phyloP scores from a whole-genome alignment of 2,113 vertebrate species.

The Lepus timidus region DNA sequence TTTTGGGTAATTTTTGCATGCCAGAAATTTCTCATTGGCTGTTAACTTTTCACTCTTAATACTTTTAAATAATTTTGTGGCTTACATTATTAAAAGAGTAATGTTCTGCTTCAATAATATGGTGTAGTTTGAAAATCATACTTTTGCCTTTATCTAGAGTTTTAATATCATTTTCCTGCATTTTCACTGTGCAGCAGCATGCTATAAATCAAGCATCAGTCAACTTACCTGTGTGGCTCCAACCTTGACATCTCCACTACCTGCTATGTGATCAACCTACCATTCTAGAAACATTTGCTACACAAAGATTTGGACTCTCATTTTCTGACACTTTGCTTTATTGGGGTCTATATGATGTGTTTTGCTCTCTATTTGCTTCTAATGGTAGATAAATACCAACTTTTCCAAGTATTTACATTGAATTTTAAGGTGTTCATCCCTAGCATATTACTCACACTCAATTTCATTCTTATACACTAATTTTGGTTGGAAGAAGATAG shows the following conservation, averaged over 20 bases:
- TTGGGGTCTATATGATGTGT: not conserved
- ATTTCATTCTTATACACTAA: constrained; percentile 48
- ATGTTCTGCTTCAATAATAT: not conserved
- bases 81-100: no score
- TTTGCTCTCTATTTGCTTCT: constrained; percentile 23
- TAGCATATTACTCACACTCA: not conserved
- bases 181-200: constrained; percentile 6
- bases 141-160: not conserved
- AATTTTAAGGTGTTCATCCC: not conserved
- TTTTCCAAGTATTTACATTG: not conserved
- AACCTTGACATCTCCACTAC: not conserved
- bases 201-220: not conserved
- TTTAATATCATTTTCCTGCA: not conserved
- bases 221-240: not conserved
- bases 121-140: not conserved
- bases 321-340: not conserved
- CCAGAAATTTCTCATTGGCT: not conserved
- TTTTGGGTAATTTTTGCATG: not conserved
- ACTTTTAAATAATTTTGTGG: not conserved
- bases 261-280: not conserved
- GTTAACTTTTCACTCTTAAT: constrained; percentile 2
- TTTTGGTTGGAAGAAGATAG: not conserved
- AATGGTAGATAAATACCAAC: constrained; percentile 6
- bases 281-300: not conserved
- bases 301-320: not conserved